phyloP scores from a whole-genome alignment of 1,140 invertebrate species.

The Metopolophium dirhodum region DNA sequence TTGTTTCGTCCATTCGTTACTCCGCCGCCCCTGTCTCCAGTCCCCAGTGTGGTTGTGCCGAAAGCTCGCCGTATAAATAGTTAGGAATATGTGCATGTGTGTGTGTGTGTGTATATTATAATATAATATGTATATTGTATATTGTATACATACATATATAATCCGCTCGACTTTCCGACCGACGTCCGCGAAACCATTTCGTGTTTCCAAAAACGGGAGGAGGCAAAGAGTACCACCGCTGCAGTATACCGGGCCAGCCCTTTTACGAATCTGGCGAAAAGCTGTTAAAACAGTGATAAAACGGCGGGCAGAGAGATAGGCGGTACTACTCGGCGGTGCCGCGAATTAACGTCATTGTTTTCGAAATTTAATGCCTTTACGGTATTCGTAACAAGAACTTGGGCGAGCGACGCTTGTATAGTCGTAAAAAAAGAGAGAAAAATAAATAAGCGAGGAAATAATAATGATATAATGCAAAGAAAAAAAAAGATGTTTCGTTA shows the following conservation, averaged over 20 bases:
- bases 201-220: slow-evolving; percentile 3
- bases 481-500: slow-evolving; percentile 53
- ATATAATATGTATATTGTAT: background rate
- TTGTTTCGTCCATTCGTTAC: slow-evolving; percentile 24
- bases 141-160: background rate
- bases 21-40: too few species aligned
- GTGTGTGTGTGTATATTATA: background rate
- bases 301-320: background rate
- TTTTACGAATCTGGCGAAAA: slow-evolving; percentile 14
- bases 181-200: background rate
- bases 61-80: background rate
- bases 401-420: background rate
- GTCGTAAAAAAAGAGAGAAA: background rate
- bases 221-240: background rate
- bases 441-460: slow-evolving; percentile 21
- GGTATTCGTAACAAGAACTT: background rate
- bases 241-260: background rate
- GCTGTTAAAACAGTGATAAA: slow-evolving; percentile 56
- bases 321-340: background rate
- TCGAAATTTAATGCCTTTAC: slow-evolving; percentile 43
- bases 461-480: slow-evolving; percentile 20
- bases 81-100: background rate
- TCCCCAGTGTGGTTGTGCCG: background rate
- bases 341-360: slow-evolving; percentile 56
- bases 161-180: background rate